These are phyloP conservation scores for Malacoraja senta DNA, from an alignment of 2,797 vertebrate genomes.

Conservation along the genomic window DNA sequence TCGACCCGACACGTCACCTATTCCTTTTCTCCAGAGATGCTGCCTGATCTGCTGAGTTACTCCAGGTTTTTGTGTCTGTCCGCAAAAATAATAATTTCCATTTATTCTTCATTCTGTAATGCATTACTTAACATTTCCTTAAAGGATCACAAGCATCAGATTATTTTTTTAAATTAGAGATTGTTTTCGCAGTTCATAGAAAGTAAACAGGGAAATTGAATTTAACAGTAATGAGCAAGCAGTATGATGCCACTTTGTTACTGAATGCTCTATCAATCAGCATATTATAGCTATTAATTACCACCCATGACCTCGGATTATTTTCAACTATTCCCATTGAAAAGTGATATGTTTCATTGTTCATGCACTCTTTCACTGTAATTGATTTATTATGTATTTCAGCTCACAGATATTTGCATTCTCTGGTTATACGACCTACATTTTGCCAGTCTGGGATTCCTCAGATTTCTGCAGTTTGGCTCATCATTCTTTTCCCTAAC, in stretches of 20 bases:
- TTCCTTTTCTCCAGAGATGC: too few species aligned
- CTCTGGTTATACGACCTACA: neutral
- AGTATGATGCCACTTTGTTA: neutral
- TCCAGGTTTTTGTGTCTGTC: too few species aligned
- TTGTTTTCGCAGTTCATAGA: neutral
- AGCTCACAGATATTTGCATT: neutral
- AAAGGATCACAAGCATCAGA: neutral
- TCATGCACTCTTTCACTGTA: neutral
- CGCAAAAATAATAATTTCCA: neutral
- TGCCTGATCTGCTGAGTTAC: too few species aligned
- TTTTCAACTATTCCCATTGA: neutral
- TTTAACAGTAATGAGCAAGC: neutral
- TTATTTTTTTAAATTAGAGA: neutral
- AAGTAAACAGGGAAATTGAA: neutral
- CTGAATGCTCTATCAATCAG: neutral
- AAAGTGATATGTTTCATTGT: neutral
- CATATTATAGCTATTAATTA: neutral
- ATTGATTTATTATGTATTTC: neutral
- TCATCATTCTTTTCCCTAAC: neutral
- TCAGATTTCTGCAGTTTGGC: neutral
- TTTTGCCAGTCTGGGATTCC: slow-evolving; percentile 10
- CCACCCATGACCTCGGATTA: neutral
- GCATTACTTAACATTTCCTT: neutral
- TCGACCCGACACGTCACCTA: too few species aligned
- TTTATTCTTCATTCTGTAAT: neutral